Base-by-base conservation (phyloP, 2,888 invertebrate genomes). In the Ernsta delagoae region DNA sequence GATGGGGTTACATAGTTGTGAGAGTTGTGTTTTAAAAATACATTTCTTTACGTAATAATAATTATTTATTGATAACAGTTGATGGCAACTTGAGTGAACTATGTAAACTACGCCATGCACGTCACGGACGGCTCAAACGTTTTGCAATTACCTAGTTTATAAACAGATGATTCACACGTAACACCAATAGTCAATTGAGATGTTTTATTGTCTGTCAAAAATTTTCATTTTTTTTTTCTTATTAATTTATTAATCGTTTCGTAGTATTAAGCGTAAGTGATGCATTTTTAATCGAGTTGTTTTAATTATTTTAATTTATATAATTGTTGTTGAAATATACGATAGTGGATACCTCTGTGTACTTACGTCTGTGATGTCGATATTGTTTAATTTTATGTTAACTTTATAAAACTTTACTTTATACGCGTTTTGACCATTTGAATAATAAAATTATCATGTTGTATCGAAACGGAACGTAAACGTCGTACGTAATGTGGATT, bases 301-400 rank as follows among this genome's bases (percentile, higher is more conserved):
- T 36, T 36, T 36, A 36, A 36, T 36, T 36, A 5, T 36, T 36
- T 36, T 36, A 8, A 41, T 75, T 81, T 76, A 75, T 77, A 76
- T 77, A 76, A 73, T 79, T 78, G 77, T 79, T 78, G 72, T 78
- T 78, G 77, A 56, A 39, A 59, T 34, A 68, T 77, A 76, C 74
- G 74, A 73, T 78, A 71, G 77, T 77, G 39, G 74, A 73, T 79
- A 77, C 66, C 65, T 74, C 74, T 73, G 74, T 79, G 83, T 87
- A 87, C 83, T 85, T 87, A 86, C 79, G 75, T 79, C 78, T 85
- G 83, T 85, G 85, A 84, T 84, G 74, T 77, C 76, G 75, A 77
- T 77, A 75, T 75, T 79, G 41, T 70, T 69, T 65, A 69, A 70
- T 69, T 59, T 67, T 70, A 75, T 77, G 70, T 78, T 74, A 78